These are phyloP conservation scores for Ammodramus savannarum DNA, from an alignment of 2,113 vertebrate species.

Conservation along the genomic window DNA sequence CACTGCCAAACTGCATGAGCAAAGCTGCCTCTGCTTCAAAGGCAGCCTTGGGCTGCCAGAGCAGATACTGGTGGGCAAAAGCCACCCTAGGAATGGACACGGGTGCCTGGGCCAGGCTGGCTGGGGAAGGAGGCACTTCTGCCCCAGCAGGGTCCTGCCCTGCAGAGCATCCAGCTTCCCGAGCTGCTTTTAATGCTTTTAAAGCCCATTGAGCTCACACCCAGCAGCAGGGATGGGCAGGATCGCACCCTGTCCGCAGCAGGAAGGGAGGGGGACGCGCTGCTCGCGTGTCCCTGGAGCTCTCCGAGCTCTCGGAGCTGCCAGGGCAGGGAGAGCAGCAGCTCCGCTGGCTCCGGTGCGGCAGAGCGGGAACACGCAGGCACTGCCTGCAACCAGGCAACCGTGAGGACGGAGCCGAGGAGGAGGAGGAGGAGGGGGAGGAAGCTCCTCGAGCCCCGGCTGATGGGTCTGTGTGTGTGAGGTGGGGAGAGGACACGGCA, in stretches of 20 bases:
- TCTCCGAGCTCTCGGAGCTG: rapidly evolving
- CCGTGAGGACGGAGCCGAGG: neutral
- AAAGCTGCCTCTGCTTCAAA: neutral
- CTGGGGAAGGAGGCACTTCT: neutral
- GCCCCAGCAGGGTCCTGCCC: neutral
- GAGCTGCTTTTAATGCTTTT: neutral
- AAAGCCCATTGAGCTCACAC: rapidly evolving
- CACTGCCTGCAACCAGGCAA: neutral
- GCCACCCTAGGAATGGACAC: neutral
- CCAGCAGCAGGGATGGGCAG: neutral
- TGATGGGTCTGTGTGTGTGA: rapidly evolving
- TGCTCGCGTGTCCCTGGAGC: rapidly evolving
- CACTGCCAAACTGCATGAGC: neutral
- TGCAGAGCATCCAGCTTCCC: neutral
- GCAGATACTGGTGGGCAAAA: neutral
- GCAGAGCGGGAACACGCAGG: neutral
- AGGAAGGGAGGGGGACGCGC: rapidly evolving
- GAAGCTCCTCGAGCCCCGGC: rapidly evolving
- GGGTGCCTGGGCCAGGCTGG: neutral
- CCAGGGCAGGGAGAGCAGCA: neutral
- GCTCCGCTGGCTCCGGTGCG: neutral
- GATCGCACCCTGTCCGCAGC: neutral
- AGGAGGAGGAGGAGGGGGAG: neutral
- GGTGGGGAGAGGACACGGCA: neutral
- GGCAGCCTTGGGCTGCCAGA: neutral